Evolutionary conservation across 2,888 invertebrate genomes (phyloP).

Genomic region (Trypoxylon attenuatum): DNA sequence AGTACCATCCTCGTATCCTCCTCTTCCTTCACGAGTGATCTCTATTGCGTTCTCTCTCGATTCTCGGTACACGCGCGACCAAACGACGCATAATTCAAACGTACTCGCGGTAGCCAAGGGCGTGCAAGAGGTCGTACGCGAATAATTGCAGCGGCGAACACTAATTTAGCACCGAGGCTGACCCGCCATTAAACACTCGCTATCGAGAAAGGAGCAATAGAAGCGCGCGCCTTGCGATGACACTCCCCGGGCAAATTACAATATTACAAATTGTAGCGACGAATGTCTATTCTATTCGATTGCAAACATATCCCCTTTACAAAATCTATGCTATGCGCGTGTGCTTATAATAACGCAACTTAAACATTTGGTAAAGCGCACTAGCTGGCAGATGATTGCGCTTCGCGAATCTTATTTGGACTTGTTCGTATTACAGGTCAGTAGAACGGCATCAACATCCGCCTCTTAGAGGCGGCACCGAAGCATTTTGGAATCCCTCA

Average conservation of each 20-base stretch:
- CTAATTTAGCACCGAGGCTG: neutral
- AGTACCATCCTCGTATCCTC: neutral
- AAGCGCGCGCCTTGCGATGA: too few species aligned
- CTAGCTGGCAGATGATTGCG: too few species aligned
- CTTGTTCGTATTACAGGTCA: slow-evolving; percentile 31
- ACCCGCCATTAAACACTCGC: too few species aligned
- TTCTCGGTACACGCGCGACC: neutral
- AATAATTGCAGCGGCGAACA: neutral
- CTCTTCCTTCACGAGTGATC: neutral
- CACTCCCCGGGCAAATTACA: too few species aligned
- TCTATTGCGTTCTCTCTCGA: neutral
- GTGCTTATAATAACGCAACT: neutral
- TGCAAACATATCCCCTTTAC: neutral
- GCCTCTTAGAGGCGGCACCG: slow-evolving; percentile 38
- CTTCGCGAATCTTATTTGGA: neutral
- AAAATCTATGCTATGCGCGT: neutral
- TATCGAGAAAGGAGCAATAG: too few species aligned
- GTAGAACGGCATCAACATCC: slow-evolving; percentile 45
- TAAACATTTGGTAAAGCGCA: too few species aligned
- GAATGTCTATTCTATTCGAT: neutral
- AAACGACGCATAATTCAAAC: neutral
- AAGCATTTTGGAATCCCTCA: slow-evolving; percentile 1
- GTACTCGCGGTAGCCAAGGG: neutral
- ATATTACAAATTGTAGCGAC: neutral
- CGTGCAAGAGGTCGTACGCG: neutral